Evolutionary conservation across 2,888 invertebrate genomes (phyloP).

Genomic region (Nysson spinosus): DNA sequence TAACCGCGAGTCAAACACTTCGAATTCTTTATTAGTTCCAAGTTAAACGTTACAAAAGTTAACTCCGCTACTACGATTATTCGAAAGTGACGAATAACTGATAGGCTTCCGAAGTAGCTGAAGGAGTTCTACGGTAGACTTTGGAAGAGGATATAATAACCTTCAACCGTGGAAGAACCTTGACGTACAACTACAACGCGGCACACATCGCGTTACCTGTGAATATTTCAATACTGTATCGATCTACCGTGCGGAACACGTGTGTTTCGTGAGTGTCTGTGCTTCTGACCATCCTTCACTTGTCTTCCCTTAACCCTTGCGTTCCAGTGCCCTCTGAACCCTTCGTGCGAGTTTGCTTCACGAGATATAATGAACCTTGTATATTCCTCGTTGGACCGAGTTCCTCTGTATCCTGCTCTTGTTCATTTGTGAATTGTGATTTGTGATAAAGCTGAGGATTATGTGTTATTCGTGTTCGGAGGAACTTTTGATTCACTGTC

Average conservation of each 20-base stretch:
- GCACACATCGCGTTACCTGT: slow-evolving; percentile 38
- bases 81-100: no score
- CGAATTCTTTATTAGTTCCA: no score
- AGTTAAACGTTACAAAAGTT: no score
- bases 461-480: no score
- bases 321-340: no score
- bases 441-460: no score
- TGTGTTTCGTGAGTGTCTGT: slow-evolving; percentile 43
- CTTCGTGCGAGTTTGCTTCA: no score
- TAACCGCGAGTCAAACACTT: neutral
- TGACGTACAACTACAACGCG: slow-evolving; percentile 34
- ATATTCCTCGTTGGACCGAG: neutral
- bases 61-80: no score
- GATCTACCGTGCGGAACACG: slow-evolving; percentile 44
- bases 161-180: slow-evolving; percentile 33
- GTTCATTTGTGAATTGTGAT: slow-evolving; percentile 1
- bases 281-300: slow-evolving; percentile 2
- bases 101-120: no score
- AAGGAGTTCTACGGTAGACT: neutral
- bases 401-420: slow-evolving; percentile 1
- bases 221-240: slow-evolving; percentile 59
- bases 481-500: no score
- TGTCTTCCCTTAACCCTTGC: neutral
- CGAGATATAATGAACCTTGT: no score
- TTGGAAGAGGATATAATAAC: slow-evolving; percentile 35